Percentiles rank a stretch among this genome's conserved stretches.
Conservation (phyloP, 2,888 invertebrate genomes). For the Pristionchus exspectatus region DNA sequence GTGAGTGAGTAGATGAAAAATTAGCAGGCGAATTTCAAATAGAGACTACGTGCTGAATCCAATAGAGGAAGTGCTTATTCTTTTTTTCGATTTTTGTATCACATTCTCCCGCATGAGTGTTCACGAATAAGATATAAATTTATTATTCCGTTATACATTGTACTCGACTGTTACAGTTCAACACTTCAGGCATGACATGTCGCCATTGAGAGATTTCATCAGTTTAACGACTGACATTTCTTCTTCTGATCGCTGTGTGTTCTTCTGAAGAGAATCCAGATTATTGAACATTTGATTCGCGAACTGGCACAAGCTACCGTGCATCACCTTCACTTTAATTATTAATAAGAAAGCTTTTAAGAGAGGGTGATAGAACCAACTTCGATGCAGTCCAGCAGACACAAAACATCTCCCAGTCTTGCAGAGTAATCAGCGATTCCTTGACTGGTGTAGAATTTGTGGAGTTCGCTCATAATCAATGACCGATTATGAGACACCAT, state of each 20-base stretch:
- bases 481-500: background rate
- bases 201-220: background rate
- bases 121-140: background rate
- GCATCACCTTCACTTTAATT: no score
- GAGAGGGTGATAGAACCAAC: background rate
- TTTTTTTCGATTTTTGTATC: no score
- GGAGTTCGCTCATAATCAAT: background rate
- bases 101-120: no score
- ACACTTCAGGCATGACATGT: background rate
- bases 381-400: background rate
- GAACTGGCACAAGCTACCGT: no score
- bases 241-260: background rate
- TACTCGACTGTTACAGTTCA: background rate
- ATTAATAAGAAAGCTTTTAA: no score
- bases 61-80: no score
- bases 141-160: background rate
- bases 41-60: no score
- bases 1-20: no score
- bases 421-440: background rate
- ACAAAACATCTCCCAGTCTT: constrained; percentile 10
- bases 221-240: background rate
- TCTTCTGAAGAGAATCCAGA: background rate
- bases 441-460: background rate
- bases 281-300: background rate
- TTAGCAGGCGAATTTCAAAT: no score